phyloP scores from a whole-genome alignment of 1,140 invertebrate species.

The Cherax quadricarinatus region DNA sequence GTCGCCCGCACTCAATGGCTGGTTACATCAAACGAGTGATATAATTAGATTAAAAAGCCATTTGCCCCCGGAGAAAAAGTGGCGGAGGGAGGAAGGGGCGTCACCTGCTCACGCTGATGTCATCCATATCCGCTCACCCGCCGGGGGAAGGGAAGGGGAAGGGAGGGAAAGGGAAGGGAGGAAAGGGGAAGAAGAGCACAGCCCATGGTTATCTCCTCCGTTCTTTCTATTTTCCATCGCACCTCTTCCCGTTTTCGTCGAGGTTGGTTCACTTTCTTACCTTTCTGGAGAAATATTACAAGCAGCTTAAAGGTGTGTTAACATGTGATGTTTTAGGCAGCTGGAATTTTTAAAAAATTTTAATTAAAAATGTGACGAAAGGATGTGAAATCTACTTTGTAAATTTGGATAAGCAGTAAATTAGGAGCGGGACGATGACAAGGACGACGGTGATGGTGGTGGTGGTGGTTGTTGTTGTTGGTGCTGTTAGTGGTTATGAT shows the following conservation, averaged over 20 bases:
- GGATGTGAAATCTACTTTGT: too few relatives aligned
- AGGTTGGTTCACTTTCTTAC: too few relatives aligned
- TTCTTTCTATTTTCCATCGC: not conserved
- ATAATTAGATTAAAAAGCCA: slow-evolving; percentile 64
- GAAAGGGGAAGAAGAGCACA: not conserved
- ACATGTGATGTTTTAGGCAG: too few relatives aligned
- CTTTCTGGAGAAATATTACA: too few relatives aligned
- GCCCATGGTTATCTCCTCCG: not conserved
- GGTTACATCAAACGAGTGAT: slow-evolving; percentile 62
- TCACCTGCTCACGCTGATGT: slow-evolving; percentile 49
- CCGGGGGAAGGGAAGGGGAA: not conserved
- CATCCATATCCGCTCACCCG: slow-evolving; percentile 46
- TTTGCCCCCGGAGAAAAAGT: slow-evolving; percentile 59
- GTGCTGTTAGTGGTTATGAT: too few relatives aligned
- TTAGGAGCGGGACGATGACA: too few relatives aligned
- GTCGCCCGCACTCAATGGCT: slow-evolving; percentile 58
- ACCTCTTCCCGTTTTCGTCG: not conserved
- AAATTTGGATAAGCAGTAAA: too few relatives aligned
- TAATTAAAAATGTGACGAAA: too few relatives aligned
- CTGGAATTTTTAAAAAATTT: too few relatives aligned
- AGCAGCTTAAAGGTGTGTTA: too few relatives aligned
- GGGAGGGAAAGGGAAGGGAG: not conserved
- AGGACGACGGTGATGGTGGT: too few relatives aligned
- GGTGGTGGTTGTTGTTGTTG: too few relatives aligned
- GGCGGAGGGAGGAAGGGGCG: slow-evolving; percentile 47